phyloP scores from a whole-genome alignment of 2,113 vertebrate species.

The Equus przewalskii region DNA sequence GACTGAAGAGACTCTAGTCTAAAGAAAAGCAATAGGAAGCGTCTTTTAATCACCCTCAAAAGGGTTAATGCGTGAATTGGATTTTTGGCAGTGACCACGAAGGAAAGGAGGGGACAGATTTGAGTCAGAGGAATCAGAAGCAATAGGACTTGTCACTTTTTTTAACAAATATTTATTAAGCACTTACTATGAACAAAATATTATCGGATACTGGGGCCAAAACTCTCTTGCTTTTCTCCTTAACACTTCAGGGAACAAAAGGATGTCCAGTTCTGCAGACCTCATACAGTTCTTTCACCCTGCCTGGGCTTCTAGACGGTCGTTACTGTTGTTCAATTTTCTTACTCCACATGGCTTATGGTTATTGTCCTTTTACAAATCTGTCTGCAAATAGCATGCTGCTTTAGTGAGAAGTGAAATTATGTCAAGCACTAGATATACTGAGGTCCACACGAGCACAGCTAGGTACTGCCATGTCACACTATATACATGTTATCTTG shows the following conservation, averaged over 20 bases:
- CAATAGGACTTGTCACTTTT: background rate
- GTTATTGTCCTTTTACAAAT: slow-evolving; percentile 29
- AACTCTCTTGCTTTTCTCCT: background rate
- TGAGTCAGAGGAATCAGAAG: slow-evolving; percentile 6
- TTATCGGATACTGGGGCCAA: background rate
- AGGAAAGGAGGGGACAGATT: background rate
- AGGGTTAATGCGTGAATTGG: background rate
- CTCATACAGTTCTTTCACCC: background rate
- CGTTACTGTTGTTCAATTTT: background rate
- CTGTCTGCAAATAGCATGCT: slow-evolving; percentile 7
- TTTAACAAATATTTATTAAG: background rate
- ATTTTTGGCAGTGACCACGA: background rate
- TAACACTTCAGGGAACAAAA: background rate
- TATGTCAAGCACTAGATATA: slow-evolving; percentile 10
- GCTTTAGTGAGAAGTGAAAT: slow-evolving; percentile 10
- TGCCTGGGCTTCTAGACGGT: background rate
- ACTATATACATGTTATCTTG: slow-evolving; percentile 57
- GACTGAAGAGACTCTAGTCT: background rate
- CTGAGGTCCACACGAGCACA: background rate
- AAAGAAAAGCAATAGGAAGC: background rate
- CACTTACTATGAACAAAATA: background rate
- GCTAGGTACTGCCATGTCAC: slow-evolving; percentile 25
- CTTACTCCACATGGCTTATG: background rate
- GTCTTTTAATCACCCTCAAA: background rate
- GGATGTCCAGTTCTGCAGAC: background rate